A percentile compares a stretch with the other conserved stretches of the same genome.
These are phyloP conservation scores for Portunus trituberculatus DNA, from an alignment of 1,140 invertebrate species.

Conservation along the genomic window DNA sequence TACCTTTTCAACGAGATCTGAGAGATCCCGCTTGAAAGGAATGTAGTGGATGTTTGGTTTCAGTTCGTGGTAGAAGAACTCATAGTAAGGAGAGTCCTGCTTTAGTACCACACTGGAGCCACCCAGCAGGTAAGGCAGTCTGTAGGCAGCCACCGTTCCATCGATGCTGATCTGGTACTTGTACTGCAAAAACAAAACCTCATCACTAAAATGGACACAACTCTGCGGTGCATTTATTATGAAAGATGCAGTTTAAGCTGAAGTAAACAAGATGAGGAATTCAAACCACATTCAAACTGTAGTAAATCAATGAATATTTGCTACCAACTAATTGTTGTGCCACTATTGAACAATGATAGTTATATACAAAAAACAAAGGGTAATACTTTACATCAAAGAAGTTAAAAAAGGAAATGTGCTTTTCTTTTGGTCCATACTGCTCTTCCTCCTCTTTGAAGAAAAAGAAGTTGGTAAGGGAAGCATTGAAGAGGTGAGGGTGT, in stretches of 20 bases:
- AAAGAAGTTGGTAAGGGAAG: conserved; percentile 97
- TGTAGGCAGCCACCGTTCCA: conserved; percentile 97
- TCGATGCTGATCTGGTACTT: conserved; percentile 98
- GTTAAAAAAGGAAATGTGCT: conserved; percentile 94
- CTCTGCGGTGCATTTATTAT: neutral
- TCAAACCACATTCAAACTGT: neutral
- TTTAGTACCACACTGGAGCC: conserved; percentile 94
- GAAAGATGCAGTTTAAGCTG: neutral
- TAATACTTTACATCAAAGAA: conserved; percentile 93
- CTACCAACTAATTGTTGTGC: no score
- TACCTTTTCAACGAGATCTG: conserved; percentile 88
- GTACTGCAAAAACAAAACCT: conserved; percentile 85
- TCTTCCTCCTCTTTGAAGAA: conserved; percentile 94
- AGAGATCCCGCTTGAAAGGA: conserved; percentile 89
- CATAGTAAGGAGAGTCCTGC: conserved; percentile 95
- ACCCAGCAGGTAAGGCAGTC: conserved; percentile 94
- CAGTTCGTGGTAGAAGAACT: conserved; percentile 94
- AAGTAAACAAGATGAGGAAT: neutral
- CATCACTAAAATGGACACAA: neutral
- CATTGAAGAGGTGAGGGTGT: conserved; percentile 92
- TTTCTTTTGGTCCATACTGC: conserved; percentile 91
- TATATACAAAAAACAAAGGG: neutral
- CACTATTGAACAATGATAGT: no score
- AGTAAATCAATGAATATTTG: no score
- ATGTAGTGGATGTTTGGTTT: conserved; percentile 91